A percentile compares a stretch with the other conserved stretches of the same genome.
Evolutionary conservation across 2,888 invertebrate genomes (phyloP).

Genomic region (Enoplolaimus lenunculus): DNA sequence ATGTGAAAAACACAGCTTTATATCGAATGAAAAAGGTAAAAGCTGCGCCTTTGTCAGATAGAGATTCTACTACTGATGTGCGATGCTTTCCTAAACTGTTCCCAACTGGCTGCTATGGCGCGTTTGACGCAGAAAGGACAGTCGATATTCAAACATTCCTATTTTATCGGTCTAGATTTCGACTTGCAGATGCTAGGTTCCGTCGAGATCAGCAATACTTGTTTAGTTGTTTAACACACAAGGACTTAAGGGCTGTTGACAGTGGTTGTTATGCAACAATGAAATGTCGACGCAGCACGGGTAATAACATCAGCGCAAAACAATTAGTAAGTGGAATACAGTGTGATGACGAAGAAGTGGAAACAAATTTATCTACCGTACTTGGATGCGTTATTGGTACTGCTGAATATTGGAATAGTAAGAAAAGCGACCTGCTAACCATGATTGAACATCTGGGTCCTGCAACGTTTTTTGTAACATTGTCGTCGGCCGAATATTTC

Average conservation of each 20-base stretch:
- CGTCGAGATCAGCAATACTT: neutral
- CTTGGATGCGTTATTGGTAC: constrained; percentile 12
- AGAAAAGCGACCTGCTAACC: neutral
- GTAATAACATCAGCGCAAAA: neutral
- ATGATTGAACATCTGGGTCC: constrained; percentile 10
- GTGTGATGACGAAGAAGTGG: too few species aligned
- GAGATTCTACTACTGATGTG: neutral
- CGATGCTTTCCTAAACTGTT: neutral
- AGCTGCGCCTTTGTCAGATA: neutral
- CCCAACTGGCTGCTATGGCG: neutral
- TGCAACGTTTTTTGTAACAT: constrained; percentile 2
- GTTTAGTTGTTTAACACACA: neutral
- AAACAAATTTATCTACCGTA: constrained; percentile 11
- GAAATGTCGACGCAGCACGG: neutral
- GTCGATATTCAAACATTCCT: too few species aligned
- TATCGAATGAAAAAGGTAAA: neutral
- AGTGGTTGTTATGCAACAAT: neutral
- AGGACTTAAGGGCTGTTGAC: neutral
- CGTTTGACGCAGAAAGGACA: neutral
- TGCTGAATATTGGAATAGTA: constrained; percentile 8
- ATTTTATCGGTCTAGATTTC: too few species aligned
- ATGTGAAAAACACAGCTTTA: neutral
- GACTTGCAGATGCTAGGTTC: neutral
- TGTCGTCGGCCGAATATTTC: constrained; percentile 7
- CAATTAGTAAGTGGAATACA: too few species aligned